Conservation (phyloP, 2,888 invertebrate genomes). For the Apamea sordens region DNA sequence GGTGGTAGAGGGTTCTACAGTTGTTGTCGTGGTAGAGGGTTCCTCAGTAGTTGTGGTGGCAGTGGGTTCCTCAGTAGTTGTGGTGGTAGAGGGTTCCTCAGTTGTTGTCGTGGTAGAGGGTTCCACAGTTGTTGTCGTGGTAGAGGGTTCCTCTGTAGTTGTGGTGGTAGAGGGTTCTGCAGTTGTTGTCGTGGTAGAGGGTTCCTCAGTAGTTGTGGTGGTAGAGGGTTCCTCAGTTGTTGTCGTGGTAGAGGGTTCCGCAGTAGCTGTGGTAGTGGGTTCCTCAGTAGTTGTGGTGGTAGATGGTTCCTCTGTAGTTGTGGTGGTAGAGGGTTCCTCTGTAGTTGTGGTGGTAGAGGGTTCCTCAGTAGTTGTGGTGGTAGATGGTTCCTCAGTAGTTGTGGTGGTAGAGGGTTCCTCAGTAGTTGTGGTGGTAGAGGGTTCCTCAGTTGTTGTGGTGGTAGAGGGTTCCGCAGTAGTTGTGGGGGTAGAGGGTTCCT, state of each 20-base stretch:
- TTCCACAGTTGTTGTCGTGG: not conserved
- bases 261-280: not conserved
- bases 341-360: slow-evolving; percentile 20
- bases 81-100: not conserved
- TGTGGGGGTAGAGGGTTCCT: not conserved
- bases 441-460: not conserved
- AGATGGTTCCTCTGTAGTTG: slow-evolving; percentile 16
- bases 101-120: slow-evolving; percentile 16
- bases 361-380: slow-evolving; percentile 26
- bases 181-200: not conserved
- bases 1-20: slow-evolving; percentile 17
- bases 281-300: slow-evolving; percentile 10
- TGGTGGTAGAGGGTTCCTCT: not conserved
- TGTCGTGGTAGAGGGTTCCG: slow-evolving; percentile 6
- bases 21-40: slow-evolving; percentile 20
- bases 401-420: slow-evolving; percentile 22
- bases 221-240: not conserved
- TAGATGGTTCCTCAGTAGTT: slow-evolving; percentile 5
- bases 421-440: slow-evolving; percentile 8
- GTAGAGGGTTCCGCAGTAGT: slow-evolving; percentile 5
- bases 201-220: not conserved
- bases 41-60: slow-evolving; percentile 19
- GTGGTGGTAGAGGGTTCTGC: not conserved
- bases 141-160: not conserved
- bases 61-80: not conserved